Conservation (phyloP, 1,140 invertebrate genomes). For the Atta texana region DNA sequence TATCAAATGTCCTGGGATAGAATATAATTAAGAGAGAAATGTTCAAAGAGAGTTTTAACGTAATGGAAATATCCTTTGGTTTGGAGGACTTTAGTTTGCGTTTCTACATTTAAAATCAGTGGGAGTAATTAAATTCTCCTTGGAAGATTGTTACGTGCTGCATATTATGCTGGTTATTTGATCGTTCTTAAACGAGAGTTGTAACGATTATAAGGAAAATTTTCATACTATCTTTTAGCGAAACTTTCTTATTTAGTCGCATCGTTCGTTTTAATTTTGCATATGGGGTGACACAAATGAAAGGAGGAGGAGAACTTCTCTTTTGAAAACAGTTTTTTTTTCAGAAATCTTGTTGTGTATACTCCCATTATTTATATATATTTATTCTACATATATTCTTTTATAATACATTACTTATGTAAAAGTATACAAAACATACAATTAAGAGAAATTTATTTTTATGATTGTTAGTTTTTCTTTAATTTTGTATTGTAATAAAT, state of each 20-base stretch:
- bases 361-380: background rate
- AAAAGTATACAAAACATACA: background rate
- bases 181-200: constrained; percentile 54
- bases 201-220: constrained; percentile 39
- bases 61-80: constrained; percentile 57
- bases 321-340: background rate
- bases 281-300: background rate
- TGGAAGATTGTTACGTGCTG: constrained; percentile 33
- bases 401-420: background rate
- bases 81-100: constrained; percentile 33
- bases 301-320: background rate
- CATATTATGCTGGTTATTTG: constrained; percentile 52
- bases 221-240: constrained; percentile 27
- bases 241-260: constrained; percentile 34
- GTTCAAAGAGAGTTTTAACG: constrained; percentile 52
- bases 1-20: background rate
- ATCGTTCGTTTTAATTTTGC: constrained; percentile 32
- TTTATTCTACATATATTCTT: too few relatives aligned
- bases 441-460: background rate
- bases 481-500: constrained; percentile 1
- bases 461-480: background rate
- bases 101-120: constrained; percentile 44
- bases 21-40: constrained; percentile 47
- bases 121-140: constrained; percentile 60
- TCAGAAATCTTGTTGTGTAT: background rate